Evolutionary conservation across 2,797 vertebrate genomes (phyloP), one percentile per base, ranked within the genome.

Genomic region (Melanotaenia pygmaea): DNA sequence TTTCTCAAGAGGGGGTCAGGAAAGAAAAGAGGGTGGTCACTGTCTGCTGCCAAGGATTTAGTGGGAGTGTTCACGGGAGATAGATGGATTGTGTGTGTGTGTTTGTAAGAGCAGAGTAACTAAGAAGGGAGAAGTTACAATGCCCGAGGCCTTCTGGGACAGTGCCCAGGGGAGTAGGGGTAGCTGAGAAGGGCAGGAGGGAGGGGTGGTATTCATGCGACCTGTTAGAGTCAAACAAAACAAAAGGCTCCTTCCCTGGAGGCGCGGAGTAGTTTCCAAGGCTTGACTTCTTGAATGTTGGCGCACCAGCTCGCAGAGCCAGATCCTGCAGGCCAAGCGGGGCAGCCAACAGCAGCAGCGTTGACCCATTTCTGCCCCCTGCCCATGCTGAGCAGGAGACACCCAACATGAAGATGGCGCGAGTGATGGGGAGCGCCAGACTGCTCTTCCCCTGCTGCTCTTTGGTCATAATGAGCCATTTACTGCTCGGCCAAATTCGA

Each of bases 31-130:
- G 93, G 88, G 92, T 91, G 92, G 89, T 90, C 90, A 93, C 92
- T 91, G 87, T 93, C 92, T 91, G 89, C 89, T 95, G 94, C 94
- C 94, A 95, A 94, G 93, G 93, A 92, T 93, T 91, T 90, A 92
- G 89, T 84, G 82, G 82, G 89, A 89, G 89, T 80, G 91, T 90
- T 88, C 80, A 80, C 56, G 34, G 76, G 77, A 87, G 80, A 89
- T 91, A 83, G 88, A 90, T 87, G 76, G 79, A 74, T 74, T 80
- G 83, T 89, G 76, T 81, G 75, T 34, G 32, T 81, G 74, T 74
- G 76, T 76, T 53, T 78, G 81, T 77, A 66, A 68, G 60, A 81
- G 74, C 77, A 85, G 89, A 87, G 87, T 86, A 86, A 91, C 76
- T 78, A 86, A 89, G 83, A 87, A 64, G 87, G 86, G 86, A 86